phyloP scores from a whole-genome alignment of 2,888 invertebrate species.

The Tachystola acroxantha region DNA sequence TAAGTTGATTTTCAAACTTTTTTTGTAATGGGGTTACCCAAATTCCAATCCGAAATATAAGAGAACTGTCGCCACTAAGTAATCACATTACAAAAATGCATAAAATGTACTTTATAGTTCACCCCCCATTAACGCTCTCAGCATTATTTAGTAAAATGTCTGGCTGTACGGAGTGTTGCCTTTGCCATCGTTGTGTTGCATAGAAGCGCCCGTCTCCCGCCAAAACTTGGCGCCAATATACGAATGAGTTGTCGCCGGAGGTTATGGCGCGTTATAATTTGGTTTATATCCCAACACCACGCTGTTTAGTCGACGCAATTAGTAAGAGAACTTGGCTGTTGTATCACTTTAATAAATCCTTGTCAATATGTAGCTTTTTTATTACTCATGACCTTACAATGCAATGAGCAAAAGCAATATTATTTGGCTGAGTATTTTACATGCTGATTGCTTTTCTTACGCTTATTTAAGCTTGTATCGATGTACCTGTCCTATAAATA shows the following conservation, averaged over 20 bases:
- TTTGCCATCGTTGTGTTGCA: constrained; percentile 32
- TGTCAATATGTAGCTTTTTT: not conserved
- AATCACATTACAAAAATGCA: constrained; percentile 43
- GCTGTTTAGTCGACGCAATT: constrained; percentile 57
- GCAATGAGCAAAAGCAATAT: too few relatives aligned
- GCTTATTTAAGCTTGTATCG: too few relatives aligned
- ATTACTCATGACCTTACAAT: too few relatives aligned
- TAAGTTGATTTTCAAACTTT: too few relatives aligned
- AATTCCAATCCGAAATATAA: too few relatives aligned
- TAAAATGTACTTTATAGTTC: constrained; percentile 62
- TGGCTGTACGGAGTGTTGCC: constrained; percentile 37
- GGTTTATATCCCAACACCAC: constrained; percentile 69
- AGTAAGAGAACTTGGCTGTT: constrained; percentile 22
- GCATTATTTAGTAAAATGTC: constrained; percentile 50
- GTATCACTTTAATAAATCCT: not conserved
- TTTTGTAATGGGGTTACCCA: too few relatives aligned
- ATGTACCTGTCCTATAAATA: too few relatives aligned
- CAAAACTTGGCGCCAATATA: constrained; percentile 71
- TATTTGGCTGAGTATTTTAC: too few relatives aligned
- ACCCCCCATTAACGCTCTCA: constrained; percentile 57
- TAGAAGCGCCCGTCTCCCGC: constrained; percentile 34
- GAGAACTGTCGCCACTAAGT: constrained; percentile 3
- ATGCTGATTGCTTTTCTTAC: too few relatives aligned
- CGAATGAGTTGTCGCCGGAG: constrained; percentile 67
- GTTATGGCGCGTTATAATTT: constrained; percentile 76